Conservation (phyloP, 2,113 vertebrate genomes). For the Colossoma macropomum region DNA sequence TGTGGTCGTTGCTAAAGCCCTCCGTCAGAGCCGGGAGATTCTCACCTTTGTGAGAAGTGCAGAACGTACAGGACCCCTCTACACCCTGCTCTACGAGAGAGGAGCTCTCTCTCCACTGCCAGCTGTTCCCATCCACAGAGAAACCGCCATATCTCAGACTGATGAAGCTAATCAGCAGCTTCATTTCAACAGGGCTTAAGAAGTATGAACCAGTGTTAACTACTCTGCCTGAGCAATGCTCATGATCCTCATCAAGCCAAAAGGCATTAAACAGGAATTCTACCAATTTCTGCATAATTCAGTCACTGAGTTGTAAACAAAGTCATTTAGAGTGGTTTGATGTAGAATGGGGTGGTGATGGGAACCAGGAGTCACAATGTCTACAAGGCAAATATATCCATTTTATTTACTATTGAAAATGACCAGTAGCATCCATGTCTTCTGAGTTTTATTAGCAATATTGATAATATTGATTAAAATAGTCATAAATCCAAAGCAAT, state of each 20-base stretch:
- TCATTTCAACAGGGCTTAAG: neutral
- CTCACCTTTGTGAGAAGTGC: constrained; percentile 21
- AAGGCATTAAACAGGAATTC: neutral
- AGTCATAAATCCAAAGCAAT: no score
- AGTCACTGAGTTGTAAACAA: no score
- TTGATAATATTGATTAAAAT: no score
- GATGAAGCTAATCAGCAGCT: neutral
- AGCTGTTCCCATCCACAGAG: neutral
- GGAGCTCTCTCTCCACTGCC: neutral
- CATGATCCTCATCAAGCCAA: neutral
- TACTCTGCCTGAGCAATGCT: neutral
- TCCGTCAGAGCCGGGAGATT: neutral
- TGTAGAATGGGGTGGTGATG: no score
- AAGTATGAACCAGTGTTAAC: neutral
- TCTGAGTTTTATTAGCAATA: no score
- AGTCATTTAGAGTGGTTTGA: no score
- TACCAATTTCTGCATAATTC: no score
- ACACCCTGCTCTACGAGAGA: neutral
- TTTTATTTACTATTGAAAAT: no score
- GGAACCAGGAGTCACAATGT: no score
- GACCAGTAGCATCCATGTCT: no score
- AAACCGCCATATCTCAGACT: neutral
- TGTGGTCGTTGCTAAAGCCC: neutral
- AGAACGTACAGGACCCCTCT: neutral
- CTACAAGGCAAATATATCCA: no score